A percentile compares a stretch with the other conserved stretches of the same genome.
These are phyloP conservation scores for Columba janthina DNA, from an alignment of 2,113 vertebrate species.

Conservation along the genomic window DNA sequence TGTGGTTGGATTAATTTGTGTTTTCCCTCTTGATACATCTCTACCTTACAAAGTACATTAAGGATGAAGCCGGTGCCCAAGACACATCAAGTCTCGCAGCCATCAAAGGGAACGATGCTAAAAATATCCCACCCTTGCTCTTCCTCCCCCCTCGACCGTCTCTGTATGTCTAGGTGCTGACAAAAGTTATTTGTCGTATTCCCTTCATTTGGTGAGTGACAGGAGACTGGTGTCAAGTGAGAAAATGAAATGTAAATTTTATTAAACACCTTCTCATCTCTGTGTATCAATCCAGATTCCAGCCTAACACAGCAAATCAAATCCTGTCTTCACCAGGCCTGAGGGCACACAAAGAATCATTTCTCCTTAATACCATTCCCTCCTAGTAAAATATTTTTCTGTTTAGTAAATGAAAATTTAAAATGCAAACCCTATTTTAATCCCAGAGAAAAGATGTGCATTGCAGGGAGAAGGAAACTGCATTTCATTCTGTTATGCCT, in stretches of 20 bases:
- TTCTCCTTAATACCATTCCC: constrained; percentile 83
- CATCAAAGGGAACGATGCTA: background rate
- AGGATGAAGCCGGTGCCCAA: background rate
- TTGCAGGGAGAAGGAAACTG: constrained; percentile 15
- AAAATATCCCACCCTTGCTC: constrained; percentile 55
- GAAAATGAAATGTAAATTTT: constrained; percentile 91
- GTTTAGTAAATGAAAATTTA: constrained; percentile 86
- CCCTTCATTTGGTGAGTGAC: constrained; percentile 80
- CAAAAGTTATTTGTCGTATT: constrained; percentile 78
- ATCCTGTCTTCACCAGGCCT: constrained; percentile 82
- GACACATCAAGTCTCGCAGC: background rate
- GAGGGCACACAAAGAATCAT: constrained; percentile 79
- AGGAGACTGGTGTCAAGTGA: constrained; percentile 85
- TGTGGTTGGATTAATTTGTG: background rate
- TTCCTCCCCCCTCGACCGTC: background rate
- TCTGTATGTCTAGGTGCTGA: constrained; percentile 70
- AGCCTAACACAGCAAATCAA: constrained; percentile 87
- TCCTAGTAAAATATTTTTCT: constrained; percentile 85
- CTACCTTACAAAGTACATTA: background rate
- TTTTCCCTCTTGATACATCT: background rate
- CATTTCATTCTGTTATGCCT: constrained; percentile 20
- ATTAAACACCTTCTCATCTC: constrained; percentile 87
- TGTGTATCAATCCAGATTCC: constrained; percentile 87
- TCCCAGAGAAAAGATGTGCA: constrained; percentile 69
- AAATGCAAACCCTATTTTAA: constrained; percentile 83